Conservation (phyloP, 1,140 invertebrate genomes). For the Scaptodrosophila lebanonensis region DNA sequence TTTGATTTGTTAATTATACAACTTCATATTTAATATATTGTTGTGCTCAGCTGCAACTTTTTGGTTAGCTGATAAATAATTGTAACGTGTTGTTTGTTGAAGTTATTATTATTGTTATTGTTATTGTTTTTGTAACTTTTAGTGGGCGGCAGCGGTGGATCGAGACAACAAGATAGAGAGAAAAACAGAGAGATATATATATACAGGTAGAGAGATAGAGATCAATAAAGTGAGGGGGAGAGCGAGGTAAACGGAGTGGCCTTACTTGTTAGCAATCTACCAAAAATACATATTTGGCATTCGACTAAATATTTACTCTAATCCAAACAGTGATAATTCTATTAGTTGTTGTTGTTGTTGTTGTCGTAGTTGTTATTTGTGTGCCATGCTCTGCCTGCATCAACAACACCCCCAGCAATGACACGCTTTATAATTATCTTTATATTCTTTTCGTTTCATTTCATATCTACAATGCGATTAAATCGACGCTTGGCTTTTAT, state of each 20-base stretch:
- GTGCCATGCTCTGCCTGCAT: slow-evolving; percentile 18
- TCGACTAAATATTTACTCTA: too few relatives aligned
- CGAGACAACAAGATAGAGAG: slow-evolving; percentile 17
- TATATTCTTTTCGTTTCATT: slow-evolving; percentile 10
- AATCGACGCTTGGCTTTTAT: slow-evolving; percentile 68
- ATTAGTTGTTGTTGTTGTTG: slow-evolving; percentile 3
- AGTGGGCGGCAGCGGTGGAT: slow-evolving; percentile 39
- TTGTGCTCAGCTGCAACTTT: slow-evolving; percentile 7
- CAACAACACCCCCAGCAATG: too few relatives aligned
- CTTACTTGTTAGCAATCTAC: too few relatives aligned
- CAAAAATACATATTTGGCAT: too few relatives aligned
- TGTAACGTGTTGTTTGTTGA: slow-evolving; percentile 36
- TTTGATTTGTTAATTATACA: slow-evolving; percentile 53
- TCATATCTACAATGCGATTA: slow-evolving; percentile 39
- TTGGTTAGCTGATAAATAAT: too few relatives aligned
- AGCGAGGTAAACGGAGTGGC: too few relatives aligned
- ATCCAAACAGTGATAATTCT: too few relatives aligned
- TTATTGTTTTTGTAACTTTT: slow-evolving; percentile 34
- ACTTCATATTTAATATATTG: slow-evolving; percentile 25
- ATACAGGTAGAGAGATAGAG: too few relatives aligned
- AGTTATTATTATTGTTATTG: too few relatives aligned
- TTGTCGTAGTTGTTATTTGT: slow-evolving; percentile 36
- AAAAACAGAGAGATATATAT: too few relatives aligned
- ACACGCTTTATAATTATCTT: slow-evolving; percentile 10
- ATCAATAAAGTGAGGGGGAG: too few relatives aligned